phyloP scores from a whole-genome alignment of 1,140 invertebrate species.

The Euura lappo region DNA sequence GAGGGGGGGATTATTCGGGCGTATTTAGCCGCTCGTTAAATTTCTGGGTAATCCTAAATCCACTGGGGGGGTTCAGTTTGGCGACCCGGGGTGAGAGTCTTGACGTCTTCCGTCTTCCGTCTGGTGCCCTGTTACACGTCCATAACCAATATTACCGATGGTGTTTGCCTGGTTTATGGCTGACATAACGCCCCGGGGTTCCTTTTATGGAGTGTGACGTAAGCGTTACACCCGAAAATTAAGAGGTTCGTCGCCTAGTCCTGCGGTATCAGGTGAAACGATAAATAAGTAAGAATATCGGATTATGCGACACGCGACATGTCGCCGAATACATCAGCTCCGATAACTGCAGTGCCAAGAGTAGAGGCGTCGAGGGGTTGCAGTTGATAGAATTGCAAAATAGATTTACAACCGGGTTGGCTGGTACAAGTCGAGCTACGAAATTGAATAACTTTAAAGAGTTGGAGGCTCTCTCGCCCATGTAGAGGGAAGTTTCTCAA shows the following conservation, averaged over 20 bases:
- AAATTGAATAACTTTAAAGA: constrained; percentile 46
- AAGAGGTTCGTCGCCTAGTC: constrained; percentile 30
- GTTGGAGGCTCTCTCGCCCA: constrained; percentile 29
- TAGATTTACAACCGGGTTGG: constrained; percentile 41
- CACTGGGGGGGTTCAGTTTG: neutral
- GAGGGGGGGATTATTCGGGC: neutral
- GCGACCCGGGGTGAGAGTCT: too few relatives aligned
- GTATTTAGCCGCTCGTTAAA: too few relatives aligned
- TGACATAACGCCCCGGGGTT: constrained; percentile 42
- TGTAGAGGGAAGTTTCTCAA: neutral
- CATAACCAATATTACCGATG: constrained; percentile 21
- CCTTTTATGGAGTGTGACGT: constrained; percentile 20
- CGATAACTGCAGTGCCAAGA: neutral
- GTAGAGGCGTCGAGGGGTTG: constrained; percentile 21
- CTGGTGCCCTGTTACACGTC: too few relatives aligned
- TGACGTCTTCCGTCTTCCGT: too few relatives aligned
- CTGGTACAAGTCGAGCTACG: constrained; percentile 23
- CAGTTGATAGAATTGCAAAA: constrained; percentile 45
- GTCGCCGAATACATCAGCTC: too few relatives aligned
- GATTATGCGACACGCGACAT: too few relatives aligned
- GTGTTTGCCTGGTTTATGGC: constrained; percentile 51
- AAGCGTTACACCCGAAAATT: constrained; percentile 33
- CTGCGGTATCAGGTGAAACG: too few relatives aligned
- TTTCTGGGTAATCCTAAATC: too few relatives aligned
- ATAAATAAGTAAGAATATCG: too few relatives aligned